These are phyloP conservation scores for Amia ocellicauda DNA, from an alignment of 2,113 vertebrate species.

Conservation along the genomic window DNA sequence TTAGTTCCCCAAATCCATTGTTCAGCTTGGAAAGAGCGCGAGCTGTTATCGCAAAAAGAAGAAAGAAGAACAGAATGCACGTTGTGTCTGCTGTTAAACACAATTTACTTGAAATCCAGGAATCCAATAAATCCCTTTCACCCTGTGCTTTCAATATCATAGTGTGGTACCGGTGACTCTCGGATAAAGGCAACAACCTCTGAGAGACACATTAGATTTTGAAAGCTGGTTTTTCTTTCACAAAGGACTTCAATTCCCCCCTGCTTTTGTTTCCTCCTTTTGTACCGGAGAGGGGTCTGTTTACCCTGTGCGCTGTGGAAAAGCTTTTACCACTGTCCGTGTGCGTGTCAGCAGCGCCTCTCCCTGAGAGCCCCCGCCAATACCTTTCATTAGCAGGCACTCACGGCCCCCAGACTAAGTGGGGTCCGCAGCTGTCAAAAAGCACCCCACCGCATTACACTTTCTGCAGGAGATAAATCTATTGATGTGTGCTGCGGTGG, in stretches of 20 bases:
- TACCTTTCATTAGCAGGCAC: background rate
- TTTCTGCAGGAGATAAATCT: background rate
- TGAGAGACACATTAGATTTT: no score
- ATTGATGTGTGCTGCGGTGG: background rate
- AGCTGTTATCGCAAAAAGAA: no score
- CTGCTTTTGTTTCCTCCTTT: background rate
- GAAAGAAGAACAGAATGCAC: no score
- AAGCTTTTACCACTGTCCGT: background rate
- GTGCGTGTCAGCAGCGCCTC: constrained; percentile 9
- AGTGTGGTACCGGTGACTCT: no score
- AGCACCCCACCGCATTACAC: no score
- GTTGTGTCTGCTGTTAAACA: no score
- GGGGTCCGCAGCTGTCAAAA: background rate
- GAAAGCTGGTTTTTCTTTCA: background rate
- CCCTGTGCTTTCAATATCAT: no score
- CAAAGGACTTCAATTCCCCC: constrained; percentile 1
- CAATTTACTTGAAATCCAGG: no score
- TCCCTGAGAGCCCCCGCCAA: constrained; percentile 9
- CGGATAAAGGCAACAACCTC: no score
- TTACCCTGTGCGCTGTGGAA: background rate
- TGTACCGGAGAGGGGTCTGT: background rate
- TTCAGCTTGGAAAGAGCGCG: no score
- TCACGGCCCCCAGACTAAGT: background rate
- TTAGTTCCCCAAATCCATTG: no score
- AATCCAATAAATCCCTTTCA: no score